Base-by-base conservation (phyloP, 2,113 vertebrate genomes). In the Muscicapa adusta region DNA sequence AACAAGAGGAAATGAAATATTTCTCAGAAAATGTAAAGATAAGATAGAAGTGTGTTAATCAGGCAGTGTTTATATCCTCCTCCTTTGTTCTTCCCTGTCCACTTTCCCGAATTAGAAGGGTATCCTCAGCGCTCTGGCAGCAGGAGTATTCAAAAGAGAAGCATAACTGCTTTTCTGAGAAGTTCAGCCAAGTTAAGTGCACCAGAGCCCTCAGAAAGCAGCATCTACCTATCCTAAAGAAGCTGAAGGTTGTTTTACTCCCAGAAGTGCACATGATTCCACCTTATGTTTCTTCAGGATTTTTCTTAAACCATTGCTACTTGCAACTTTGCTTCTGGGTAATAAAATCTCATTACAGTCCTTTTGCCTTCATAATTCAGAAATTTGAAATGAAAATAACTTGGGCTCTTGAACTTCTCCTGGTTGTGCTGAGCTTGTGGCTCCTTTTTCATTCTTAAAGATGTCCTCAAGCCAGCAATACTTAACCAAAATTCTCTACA, bases 11-110 rank as follows among this genome's bases (percentile, higher is more conserved):
- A 75, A 75, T 1, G 75, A 70, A 74, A 9, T 9, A 25, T 62
- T 88, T 85, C 67, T 85, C 54, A 70, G 63, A 88, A 93, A 85
- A 83, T 16, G 8, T n/a, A 24, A 63, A 87, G 38, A 33, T 65
- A 67, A 80, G 26, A 17, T 57, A 9, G 3, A 2, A 1, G 12
- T 0, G 0, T 63, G 34, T 38, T 68, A 17, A 78, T 66, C 67
- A 62, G 43, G 7, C 33, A 18, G 48, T 31, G 67, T 45, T 95
- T 81, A 47, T 56, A 33, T 56, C 33, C 38, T 47, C 20, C 43
- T 47, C 24, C 48, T 89, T 66, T 63, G n/a, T n/a, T 81, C 85
- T 91, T 67, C 28, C 25, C 36, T 62, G 29, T 51, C 48, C 25
- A 6, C 19, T 82, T 79, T 68, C 40, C 70, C 1, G 4, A 53